A percentile compares a stretch with the other conserved stretches of the same genome.
phyloP scores from a whole-genome alignment of 2,888 invertebrate species.

The Sclerodermus sp. region DNA sequence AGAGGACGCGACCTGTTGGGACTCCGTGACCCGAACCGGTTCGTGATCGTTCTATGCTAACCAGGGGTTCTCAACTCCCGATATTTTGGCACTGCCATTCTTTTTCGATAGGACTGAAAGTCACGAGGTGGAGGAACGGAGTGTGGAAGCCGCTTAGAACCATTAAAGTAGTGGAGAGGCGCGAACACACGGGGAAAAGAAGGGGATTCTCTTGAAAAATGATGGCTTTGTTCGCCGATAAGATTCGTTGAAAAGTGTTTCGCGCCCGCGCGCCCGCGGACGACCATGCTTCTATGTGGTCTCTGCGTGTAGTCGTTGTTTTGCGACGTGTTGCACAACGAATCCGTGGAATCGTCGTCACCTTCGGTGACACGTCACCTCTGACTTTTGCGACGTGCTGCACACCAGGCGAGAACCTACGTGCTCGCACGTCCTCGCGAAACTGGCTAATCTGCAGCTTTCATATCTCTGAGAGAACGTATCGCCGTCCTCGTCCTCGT shows the following conservation, averaged over 20 bases:
- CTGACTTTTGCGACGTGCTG: slow-evolving; percentile 40
- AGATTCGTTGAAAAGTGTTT: no score
- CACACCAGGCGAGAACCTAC: slow-evolving; percentile 21
- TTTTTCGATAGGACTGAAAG: no score
- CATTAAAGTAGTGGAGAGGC: no score
- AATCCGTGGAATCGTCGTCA: slow-evolving; percentile 29
- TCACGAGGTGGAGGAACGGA: no score
- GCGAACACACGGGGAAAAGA: no score
- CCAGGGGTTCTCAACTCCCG: slow-evolving; percentile 49
- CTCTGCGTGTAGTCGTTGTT: slow-evolving; percentile 14
- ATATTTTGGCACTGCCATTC: background rate
- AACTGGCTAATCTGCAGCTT: slow-evolving; percentile 30
- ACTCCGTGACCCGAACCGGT: slow-evolving; percentile 54
- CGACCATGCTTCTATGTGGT: no score
- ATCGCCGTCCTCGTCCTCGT: slow-evolving; percentile 6
- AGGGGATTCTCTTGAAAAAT: no score
- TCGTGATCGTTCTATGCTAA: slow-evolving; percentile 40
- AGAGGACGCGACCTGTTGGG: slow-evolving; percentile 42
- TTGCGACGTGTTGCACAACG: slow-evolving; percentile 33
- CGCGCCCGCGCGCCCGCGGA: no score
- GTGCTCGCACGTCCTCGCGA: slow-evolving; percentile 20
- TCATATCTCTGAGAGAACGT: slow-evolving; percentile 10
- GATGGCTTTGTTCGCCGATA: no score
- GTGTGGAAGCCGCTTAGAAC: no score
- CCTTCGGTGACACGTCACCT: slow-evolving; percentile 45